A percentile compares a stretch with the other conserved stretches of the same genome.
These are phyloP conservation scores for Galleria mellonella DNA, from an alignment of 1,140 invertebrate species.

Conservation along the genomic window DNA sequence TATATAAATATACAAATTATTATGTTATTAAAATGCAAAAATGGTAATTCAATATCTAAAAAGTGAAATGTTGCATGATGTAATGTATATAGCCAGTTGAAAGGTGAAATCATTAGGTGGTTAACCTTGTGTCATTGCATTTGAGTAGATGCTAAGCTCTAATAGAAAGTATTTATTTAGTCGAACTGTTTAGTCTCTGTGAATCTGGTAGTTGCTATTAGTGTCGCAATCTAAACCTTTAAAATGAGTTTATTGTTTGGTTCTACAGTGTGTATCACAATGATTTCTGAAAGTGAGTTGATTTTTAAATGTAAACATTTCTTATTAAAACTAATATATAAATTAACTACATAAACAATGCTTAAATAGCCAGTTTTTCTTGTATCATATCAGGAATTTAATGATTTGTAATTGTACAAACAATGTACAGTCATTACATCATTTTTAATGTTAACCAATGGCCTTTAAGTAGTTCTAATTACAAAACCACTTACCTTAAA, in stretches of 20 bases:
- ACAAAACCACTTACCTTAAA: too few relatives aligned
- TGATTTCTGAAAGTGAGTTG: conserved; percentile 41
- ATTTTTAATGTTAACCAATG: too few relatives aligned
- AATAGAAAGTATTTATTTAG: conserved; percentile 56
- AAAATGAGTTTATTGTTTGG: conserved; percentile 46
- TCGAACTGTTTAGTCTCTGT: conserved; percentile 23
- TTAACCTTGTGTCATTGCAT: conserved; percentile 34
- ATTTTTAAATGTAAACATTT: too few relatives aligned
- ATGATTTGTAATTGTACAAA: too few relatives aligned
- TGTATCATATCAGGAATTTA: too few relatives aligned
- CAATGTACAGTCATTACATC: too few relatives aligned
- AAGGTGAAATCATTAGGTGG: conserved; percentile 64
- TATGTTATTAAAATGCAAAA: conserved; percentile 7
- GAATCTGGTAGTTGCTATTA: conserved; percentile 5
- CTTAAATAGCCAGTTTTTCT: too few relatives aligned
- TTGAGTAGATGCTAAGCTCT: conserved; percentile 14
- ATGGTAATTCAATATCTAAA: conserved; percentile 36
- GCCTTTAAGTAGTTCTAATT: too few relatives aligned
- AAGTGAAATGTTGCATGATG: conserved; percentile 53
- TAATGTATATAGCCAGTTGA: conserved; percentile 58
- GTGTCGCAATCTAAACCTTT: conserved; percentile 1
- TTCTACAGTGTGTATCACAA: conserved; percentile 47
- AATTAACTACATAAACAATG: too few relatives aligned
- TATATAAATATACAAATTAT: not conserved
- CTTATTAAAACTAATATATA: too few relatives aligned